These are phyloP conservation scores for Stegostoma tigrinum DNA, from an alignment of 2,113 vertebrate species.

Conservation along the genomic window DNA sequence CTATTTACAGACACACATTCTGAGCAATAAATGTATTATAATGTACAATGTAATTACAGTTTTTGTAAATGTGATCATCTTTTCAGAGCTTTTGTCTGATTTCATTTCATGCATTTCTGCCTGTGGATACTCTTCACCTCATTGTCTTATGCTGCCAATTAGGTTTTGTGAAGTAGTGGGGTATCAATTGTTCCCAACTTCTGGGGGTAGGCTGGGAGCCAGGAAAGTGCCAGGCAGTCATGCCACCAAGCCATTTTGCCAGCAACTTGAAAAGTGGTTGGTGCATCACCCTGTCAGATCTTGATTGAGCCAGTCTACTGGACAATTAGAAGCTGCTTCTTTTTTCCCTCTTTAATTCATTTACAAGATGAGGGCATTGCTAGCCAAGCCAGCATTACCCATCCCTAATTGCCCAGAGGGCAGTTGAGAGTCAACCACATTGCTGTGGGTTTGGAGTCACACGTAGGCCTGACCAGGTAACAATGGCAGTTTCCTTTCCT, in stretches of 20 bases:
- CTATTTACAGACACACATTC: constrained; percentile 10
- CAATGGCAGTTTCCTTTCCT: no score
- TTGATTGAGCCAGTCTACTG: background rate
- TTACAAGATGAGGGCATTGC: no score
- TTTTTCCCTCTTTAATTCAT: no score
- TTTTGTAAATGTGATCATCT: background rate
- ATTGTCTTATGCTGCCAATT: background rate
- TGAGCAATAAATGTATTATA: constrained; percentile 15
- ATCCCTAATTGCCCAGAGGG: no score
- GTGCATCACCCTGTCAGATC: background rate
- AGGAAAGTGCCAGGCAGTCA: no score
- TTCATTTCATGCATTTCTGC: background rate
- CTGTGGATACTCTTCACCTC: background rate
- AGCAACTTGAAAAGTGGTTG: background rate
- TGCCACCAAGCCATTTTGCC: background rate
- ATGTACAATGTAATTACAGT: background rate
- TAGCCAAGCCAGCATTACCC: no score
- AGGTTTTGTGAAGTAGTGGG: no score
- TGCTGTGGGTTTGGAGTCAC: no score
- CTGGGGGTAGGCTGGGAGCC: no score
- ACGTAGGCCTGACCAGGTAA: no score
- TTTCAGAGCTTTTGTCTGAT: background rate
- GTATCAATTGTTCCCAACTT: background rate
- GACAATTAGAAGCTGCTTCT: background rate
- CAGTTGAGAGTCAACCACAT: no score